Evolutionary conservation across 37 sponge, comb jelly and placozoan species (phyloP), one percentile per base, ranked within the genome.

Genomic region (Geodia barretti): DNA sequence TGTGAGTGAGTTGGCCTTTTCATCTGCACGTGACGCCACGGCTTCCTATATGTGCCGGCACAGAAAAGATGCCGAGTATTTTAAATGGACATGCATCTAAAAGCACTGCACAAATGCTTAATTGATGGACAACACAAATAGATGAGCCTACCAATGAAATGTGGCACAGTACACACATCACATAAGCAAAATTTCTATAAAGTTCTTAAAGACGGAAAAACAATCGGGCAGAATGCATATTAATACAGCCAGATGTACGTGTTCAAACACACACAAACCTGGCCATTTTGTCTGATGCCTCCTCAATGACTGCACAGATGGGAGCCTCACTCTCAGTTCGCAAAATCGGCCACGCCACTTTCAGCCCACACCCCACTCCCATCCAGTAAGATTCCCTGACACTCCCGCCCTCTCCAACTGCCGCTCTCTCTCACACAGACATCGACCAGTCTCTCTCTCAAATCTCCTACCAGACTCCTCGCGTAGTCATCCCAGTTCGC

Each of bases 261-360:
- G 73, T n/a, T 11, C 11, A 28, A 28, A 28, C n/a, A n/a, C 28
- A n/a, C n/a, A 37, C 77, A 28, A 25, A 91, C 91, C 91, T 91
- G 62, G 33, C n/a, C 82, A 81, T 63, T 62, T 77, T 41, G 64
- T 32, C 33, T 32, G 72, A 61, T 91, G 81, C 19, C n/a, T 58
- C 8, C 47, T 73, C 63, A 24, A 91, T 64, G 38, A 38, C 62
- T 0, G 37, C 25, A 60, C 81, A 70, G 59, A 62, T 70, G 35
- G 87, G 87, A 26, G 82, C 87, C 28, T 62, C 11, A 91, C 61
- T 35, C 43, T 43, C n/a, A 91, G 73, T 17, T 64, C 74, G 20
- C 82, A 83, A 30, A 64, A 62, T 74, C 76, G 4, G 36, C 34
- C 39, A 76, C 77, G 32, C 58, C 70, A 66, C 68, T 79, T 17